Base-by-base conservation (phyloP, 2,797 vertebrate species). In the Sparus aurata region DNA sequence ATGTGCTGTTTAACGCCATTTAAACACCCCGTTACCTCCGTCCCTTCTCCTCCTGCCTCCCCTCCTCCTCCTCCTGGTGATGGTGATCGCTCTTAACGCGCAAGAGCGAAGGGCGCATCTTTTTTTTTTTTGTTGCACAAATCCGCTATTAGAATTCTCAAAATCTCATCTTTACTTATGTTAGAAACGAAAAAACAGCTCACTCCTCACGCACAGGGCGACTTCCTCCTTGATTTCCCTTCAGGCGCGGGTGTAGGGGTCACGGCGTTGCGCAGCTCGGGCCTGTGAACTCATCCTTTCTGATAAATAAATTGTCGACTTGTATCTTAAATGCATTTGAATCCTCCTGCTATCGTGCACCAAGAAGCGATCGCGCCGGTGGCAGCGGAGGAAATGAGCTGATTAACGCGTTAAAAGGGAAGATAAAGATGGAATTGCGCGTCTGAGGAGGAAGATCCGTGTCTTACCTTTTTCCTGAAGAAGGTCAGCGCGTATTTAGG, bases 381-480 rank as follows among this genome's bases (percentile, higher is more conserved):
- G 63, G 22, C 61, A 25, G 20, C 4, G 2, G 5, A 34, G 30
- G 11, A 16, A 23, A 64, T 22, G 0, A 11, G 30, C 5, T 1
- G 8, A 69, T 63, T 1, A 34, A 2, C 0, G 58, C 61, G 4
- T 15, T 23, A 4, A 60, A 57, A 60, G 17, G 3, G 23, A 9
- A 49, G 11, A 13, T 34, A 13, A 20, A 10, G 12, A 30, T n/a
- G 4, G 5, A 47, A 50, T 7, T 0, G 8, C 43, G 4, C 20
- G 27, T 46, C 46, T 18, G 15, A 25, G 9, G 27, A 20, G 5
- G 27, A 60, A 46, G 6, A 1, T 8, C 27, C 1, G 1, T 30
- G 23, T 41, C 90, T 87, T 89, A 93, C 92, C 93, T 90, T 80
- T 80, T 80, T 80, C 3, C 2, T 12, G 0, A 41, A 41, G 74